A percentile compares a stretch with the other conserved stretches of the same genome.
These are phyloP conservation scores for Hirtodrosophila confusa DNA, from an alignment of 2,888 invertebrate species.

Conservation along the genomic window DNA sequence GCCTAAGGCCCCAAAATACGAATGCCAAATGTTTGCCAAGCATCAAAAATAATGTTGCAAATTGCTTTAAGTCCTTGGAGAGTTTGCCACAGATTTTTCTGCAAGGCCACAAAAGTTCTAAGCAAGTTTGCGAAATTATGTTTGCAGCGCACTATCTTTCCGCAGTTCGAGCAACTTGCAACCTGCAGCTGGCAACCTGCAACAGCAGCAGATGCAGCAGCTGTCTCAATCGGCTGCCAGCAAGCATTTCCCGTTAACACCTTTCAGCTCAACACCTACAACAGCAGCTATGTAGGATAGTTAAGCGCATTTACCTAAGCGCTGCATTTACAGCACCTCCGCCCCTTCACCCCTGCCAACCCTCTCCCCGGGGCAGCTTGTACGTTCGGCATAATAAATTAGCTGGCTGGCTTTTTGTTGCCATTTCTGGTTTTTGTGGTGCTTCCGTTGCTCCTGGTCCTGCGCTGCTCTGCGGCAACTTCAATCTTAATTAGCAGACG, in stretches of 20 bases:
- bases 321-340: slow-evolving; percentile 18
- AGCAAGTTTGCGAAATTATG: background rate
- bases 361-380: slow-evolving; percentile 20
- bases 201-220: slow-evolving; percentile 13
- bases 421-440: slow-evolving; percentile 23
- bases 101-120: slow-evolving; percentile 1
- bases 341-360: background rate
- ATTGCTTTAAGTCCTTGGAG: slow-evolving; percentile 31
- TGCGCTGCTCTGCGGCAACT: slow-evolving; percentile 62
- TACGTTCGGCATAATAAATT: slow-evolving; percentile 71
- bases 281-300: slow-evolving; percentile 5
- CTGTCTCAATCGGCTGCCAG: slow-evolving; percentile 24
- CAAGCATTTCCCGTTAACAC: slow-evolving; percentile 52
- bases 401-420: slow-evolving; percentile 47
- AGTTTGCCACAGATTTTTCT: slow-evolving; percentile 6
- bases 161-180: slow-evolving; percentile 11
- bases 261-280: slow-evolving; percentile 30
- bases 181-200: slow-evolving; percentile 6
- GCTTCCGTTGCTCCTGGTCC: slow-evolving; percentile 29
- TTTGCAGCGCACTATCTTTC: slow-evolving; percentile 1
- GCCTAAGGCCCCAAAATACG: slow-evolving; percentile 5
- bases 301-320: slow-evolving; percentile 44
- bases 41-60: slow-evolving; percentile 22
- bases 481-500: slow-evolving; percentile 77
- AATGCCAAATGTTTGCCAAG: slow-evolving; percentile 9